Base-by-base conservation (phyloP, 1,140 invertebrate genomes). In the Archivesica marissinica region DNA sequence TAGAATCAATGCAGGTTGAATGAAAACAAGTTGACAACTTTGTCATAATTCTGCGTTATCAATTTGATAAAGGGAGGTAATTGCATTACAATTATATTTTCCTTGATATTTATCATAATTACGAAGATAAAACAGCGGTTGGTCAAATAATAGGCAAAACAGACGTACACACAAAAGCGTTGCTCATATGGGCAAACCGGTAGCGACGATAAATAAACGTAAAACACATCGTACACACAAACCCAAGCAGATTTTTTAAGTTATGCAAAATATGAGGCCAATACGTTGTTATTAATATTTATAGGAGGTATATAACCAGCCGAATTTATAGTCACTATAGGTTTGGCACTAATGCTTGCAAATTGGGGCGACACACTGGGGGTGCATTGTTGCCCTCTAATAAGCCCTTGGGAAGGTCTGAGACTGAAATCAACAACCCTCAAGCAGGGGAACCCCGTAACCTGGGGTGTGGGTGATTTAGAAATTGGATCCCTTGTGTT, bases 351-450 rank as follows among this genome's bases (percentile, higher is more conserved):
- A 72, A 72, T 72, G 68, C 68, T 72, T 72, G 68, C 68, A 72
- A 72, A 17, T 72, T 72, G 68, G 68, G 68, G 68, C 44, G 50
- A 72, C 68, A 52, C 2, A 1, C 68, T 11, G 15, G n/a, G n/a
- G 28, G 44, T 33, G 50, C 68, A 3, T 30, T 0, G 68, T 72
- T 72, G 41, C 44, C 28, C 15, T 41, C 11, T 72, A 33, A 33
- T 30, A 30, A 72, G 25, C 68, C 68, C 68, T 72, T 47, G 68
- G 68, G 68, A 72, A 72, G 68, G 68, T 72, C 68, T 72, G 68
- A 72, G 68, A 52, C 23, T 72, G 41, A 6, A 30, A 30, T 72
- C 44, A 50, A 17, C 15, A 72, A 72, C 44, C 41, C 41, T 44
- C 68, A 30, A 72, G 68, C 68, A 47, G 68, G 41, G 41, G 41